Evolutionary conservation across 2,797 vertebrate species (phyloP).

Genomic region (Clarias laeviceps): DNA sequence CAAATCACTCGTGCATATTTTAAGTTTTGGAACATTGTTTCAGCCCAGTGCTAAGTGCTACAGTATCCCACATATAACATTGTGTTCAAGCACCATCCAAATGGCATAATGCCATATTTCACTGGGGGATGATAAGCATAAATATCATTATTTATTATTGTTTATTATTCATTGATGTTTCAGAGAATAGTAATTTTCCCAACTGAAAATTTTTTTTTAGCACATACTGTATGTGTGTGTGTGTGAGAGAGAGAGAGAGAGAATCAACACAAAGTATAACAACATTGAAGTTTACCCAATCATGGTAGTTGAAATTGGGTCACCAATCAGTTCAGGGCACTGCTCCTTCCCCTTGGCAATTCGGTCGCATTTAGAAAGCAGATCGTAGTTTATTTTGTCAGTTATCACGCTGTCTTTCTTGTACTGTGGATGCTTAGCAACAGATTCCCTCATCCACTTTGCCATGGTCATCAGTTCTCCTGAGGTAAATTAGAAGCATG

Average conservation of each 20-base stretch:
- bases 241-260: not conserved
- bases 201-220: too few relatives aligned
- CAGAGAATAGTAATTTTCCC: too few relatives aligned
- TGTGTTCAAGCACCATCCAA: too few relatives aligned
- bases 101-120: too few relatives aligned
- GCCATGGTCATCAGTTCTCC: constrained; percentile 97
- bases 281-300: constrained; percentile 56
- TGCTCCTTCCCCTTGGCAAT: constrained; percentile 86
- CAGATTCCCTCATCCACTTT: constrained; percentile 95
- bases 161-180: too few relatives aligned
- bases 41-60: too few relatives aligned
- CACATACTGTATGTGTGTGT: too few relatives aligned
- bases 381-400: constrained; percentile 94
- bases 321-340: constrained; percentile 90
- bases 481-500: constrained; percentile 56
- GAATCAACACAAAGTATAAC: constrained; percentile 41
- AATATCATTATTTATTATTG: too few relatives aligned
- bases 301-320: constrained; percentile 62
- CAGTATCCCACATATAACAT: too few relatives aligned
- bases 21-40: too few relatives aligned
- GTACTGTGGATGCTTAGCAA: constrained; percentile 87
- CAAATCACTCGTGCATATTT: too few relatives aligned
- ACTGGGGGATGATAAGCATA: too few relatives aligned
- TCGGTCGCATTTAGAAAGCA: constrained; percentile 86
- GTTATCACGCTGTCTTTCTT: constrained; percentile 93